Evolutionary conservation across 2,888 invertebrate genomes (phyloP).

Genomic region (Cantharis flavilabris): DNA sequence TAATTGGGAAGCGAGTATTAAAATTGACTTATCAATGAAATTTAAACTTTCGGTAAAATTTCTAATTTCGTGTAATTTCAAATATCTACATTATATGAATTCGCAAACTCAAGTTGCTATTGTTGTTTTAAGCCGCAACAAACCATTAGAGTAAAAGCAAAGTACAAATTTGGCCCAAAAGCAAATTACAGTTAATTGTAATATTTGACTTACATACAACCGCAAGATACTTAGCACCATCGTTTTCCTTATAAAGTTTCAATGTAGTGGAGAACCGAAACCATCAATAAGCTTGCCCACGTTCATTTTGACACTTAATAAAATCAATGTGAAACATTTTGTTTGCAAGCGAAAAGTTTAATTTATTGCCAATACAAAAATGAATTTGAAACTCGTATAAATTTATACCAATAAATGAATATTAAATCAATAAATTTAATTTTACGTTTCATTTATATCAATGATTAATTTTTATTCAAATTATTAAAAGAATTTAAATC

Average conservation of each 20-base stretch:
- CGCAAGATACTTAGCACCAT: constrained; percentile 38
- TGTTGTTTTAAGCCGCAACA: constrained; percentile 45
- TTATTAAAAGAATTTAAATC: not conserved
- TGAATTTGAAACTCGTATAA: not conserved
- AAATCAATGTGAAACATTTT: constrained; percentile 9
- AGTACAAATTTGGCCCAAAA: constrained; percentile 17
- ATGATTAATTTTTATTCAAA: constrained; percentile 1
- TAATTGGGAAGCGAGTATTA: not conserved
- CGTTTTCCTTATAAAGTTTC: constrained; percentile 37
- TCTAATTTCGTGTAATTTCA: constrained; percentile 40
- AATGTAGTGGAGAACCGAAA: constrained; percentile 29
- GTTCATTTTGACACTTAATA: constrained; percentile 6
- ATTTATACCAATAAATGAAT: constrained; percentile 2
- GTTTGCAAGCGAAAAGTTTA: constrained; percentile 6
- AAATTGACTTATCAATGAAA: constrained; percentile 20
- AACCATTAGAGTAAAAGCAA: constrained; percentile 42
- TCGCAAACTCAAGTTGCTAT: constrained; percentile 41
- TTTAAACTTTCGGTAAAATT: constrained; percentile 42
- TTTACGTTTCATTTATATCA: not conserved
- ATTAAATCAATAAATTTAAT: constrained; percentile 4
- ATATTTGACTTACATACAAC: constrained; percentile 46
- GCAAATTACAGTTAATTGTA: constrained; percentile 50
- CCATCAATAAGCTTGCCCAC: constrained; percentile 16
- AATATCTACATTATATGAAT: constrained; percentile 38
- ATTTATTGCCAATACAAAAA: constrained; percentile 10